Base-by-base conservation (phyloP, 2,797 vertebrate genomes). In the Danio aesculapii region DNA sequence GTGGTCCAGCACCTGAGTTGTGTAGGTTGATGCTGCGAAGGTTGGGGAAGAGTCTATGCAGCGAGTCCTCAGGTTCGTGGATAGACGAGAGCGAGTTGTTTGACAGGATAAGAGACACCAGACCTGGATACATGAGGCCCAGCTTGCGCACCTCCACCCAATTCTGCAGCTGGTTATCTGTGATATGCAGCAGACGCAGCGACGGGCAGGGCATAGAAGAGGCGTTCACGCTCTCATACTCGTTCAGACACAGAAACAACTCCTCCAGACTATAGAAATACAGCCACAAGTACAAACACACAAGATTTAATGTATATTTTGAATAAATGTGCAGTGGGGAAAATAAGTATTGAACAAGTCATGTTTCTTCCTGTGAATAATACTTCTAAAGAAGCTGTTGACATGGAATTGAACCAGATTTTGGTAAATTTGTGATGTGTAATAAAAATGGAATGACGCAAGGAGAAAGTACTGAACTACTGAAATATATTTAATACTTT, bases 161-260 rank as follows among this genome's bases (percentile, higher is more conserved):
- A 49, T 97, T 93, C 86, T 94, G 95, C 87, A 99, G 95, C 89
- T 95, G 96, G 92, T 99, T 99, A 90, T 98, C 97, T 75, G 98
- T 97, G 88, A 99, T 98, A 89, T 99, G 97, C 88, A 99, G 96
- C 62, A 99, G 94, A 83, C 95, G 96, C 69, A 99, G 93, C 4
- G 97, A 98, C 57, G 94, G 94, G 88, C 96, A 98, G 88, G 95
- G 88, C 16, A 92, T 87, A 0, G 93, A 91, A 74, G 96, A 95
- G 77, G 95, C 93, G 74, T 94, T 95, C 92, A 99, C 97, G 44
- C 93, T 91, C 91, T 94, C 92, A 70, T 96, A 99, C 90, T 95
- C 95, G 0, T 99, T 99, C 93, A 99, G 95, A 94, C 97, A 99
- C 92, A 99, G 91, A 92, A 99, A 99, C 43, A 99, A 96, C 90